Evolutionary conservation across 2,888 invertebrate genomes (phyloP).

Genomic region (Caenorhabditis plicata): DNA sequence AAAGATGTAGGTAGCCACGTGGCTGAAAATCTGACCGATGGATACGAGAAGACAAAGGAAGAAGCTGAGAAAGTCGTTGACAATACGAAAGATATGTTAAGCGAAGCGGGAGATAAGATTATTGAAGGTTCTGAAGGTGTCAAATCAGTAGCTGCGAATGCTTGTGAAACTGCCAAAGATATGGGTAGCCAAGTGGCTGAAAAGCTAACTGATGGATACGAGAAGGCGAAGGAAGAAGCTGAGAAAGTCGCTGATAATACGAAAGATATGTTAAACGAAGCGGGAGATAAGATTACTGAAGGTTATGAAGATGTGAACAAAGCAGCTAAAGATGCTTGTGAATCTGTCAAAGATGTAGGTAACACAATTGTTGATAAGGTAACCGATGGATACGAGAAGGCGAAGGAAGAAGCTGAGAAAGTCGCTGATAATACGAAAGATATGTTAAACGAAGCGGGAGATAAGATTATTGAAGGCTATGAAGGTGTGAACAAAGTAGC

Average conservation of each 20-base stretch:
- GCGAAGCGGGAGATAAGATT: constrained; percentile 8
- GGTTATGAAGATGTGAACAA: constrained; percentile 9
- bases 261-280: constrained; percentile 14
- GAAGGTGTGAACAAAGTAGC: constrained; percentile 2
- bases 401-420: constrained; percentile 4
- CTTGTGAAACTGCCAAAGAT: constrained; percentile 3
- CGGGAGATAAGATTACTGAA: constrained; percentile 10
- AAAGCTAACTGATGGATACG: constrained; percentile 4
- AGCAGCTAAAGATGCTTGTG: not conserved
- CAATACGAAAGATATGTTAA: not conserved
- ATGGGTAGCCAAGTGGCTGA: constrained; percentile 10
- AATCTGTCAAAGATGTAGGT: constrained; percentile 1
- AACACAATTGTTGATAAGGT: too few species aligned
- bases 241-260: constrained; percentile 7
- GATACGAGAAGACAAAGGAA: constrained; percentile 4
- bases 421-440: too few species aligned
- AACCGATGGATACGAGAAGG: too few species aligned
- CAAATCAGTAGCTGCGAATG: not conserved
- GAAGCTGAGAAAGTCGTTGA: constrained; percentile 2
- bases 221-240: constrained; percentile 5
- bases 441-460: constrained; percentile 9
- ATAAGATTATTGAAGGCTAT: not conserved
- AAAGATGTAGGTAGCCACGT: not conserved
- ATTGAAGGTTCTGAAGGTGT: constrained; percentile 6
- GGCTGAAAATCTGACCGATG: not conserved